phyloP scores from a whole-genome alignment of 2,797 vertebrate species.

The Lacerta viridis region DNA sequence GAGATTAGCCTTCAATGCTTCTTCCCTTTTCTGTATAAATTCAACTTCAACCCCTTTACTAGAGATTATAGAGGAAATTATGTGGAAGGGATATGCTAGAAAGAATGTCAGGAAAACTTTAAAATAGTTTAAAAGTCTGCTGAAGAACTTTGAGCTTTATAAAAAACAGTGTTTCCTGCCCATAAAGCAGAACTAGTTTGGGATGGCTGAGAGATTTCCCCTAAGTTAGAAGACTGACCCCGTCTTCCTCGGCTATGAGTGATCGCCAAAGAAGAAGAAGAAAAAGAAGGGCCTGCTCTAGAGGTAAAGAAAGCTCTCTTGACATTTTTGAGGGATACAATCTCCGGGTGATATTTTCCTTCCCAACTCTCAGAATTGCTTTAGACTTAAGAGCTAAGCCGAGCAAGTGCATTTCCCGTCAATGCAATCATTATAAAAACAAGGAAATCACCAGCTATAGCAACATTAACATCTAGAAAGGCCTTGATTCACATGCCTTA shows the following conservation, averaged over 20 bases:
- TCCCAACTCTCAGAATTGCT: constrained; percentile 22
- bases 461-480: constrained; percentile 55
- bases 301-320: not conserved
- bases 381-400: constrained; percentile 45
- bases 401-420: constrained; percentile 55
- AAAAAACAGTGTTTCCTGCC: not conserved
- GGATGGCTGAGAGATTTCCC: not conserved
- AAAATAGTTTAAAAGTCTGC: not conserved
- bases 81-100: not conserved
- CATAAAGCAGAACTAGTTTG: not conserved
- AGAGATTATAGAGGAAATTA: not conserved
- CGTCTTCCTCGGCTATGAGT: not conserved
- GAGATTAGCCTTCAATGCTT: not conserved
- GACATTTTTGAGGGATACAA: not conserved
- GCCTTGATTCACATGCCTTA: constrained; percentile 51
- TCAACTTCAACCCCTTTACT: not conserved
- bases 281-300: not conserved
- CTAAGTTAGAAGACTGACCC: not conserved
- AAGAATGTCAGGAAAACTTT: not conserved
- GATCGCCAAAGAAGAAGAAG: too few species aligned
- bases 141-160: not conserved
- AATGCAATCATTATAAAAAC: constrained; percentile 60
- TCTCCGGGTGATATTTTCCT: constrained; percentile 22
- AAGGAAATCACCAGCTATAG: constrained; percentile 51
- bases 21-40: not conserved